Percentiles rank a stretch among this genome's conserved stretches.
These are phyloP conservation scores for Cryptus viduatorius DNA, from an alignment of 2,888 invertebrate species.

Conservation along the genomic window DNA sequence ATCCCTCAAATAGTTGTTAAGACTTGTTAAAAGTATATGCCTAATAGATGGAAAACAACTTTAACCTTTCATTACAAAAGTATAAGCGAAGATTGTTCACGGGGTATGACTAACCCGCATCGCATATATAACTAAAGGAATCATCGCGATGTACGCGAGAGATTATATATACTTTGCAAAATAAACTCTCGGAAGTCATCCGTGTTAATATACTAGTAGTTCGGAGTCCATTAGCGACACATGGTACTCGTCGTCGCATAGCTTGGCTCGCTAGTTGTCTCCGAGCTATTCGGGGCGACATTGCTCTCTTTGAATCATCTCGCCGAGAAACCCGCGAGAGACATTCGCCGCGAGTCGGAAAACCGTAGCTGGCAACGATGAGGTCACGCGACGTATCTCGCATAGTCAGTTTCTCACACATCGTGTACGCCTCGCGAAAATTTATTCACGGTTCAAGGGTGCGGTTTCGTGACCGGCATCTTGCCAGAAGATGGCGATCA, in stretches of 20 bases:
- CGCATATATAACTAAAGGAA: background rate
- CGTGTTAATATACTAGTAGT: slow-evolving; percentile 12
- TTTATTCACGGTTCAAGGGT: background rate
- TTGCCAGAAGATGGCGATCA: slow-evolving; percentile 19
- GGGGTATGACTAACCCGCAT: background rate
- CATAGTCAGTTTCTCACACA: background rate
- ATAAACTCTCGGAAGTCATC: slow-evolving; percentile 5
- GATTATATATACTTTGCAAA: background rate
- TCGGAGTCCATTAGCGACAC: slow-evolving; percentile 61
- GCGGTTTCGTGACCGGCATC: slow-evolving; percentile 20
- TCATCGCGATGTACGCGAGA: background rate
- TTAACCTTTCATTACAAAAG: background rate
- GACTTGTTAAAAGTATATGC: background rate
- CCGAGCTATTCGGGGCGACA: slow-evolving; percentile 44
- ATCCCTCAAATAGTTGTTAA: too few species aligned
- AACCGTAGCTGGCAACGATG: slow-evolving; percentile 32
- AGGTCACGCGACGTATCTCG: slow-evolving; percentile 10
- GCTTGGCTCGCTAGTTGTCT: slow-evolving; percentile 2
- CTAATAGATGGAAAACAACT: background rate
- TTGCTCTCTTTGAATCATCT: slow-evolving; percentile 38
- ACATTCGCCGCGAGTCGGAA: slow-evolving; percentile 57
- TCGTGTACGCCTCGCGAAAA: background rate
- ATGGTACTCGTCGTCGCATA: slow-evolving; percentile 56
- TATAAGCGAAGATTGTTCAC: background rate
- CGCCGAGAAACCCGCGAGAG: slow-evolving; percentile 13